Evolutionary conservation across 2,888 invertebrate species (phyloP).

Genomic region (Saturnia japonica): DNA sequence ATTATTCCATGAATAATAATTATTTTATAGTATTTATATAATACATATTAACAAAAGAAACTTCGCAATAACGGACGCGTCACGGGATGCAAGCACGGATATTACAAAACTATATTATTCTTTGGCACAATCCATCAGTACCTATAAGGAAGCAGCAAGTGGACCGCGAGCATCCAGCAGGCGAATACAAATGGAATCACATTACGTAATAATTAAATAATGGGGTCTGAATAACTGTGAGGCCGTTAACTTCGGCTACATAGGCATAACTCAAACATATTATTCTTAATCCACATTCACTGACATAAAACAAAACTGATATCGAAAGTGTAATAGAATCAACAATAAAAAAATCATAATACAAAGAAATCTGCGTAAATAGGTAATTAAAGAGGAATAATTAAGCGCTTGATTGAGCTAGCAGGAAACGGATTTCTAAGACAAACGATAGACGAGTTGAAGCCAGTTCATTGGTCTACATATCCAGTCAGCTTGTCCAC

Average conservation of each 20-base stretch:
- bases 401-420: conserved; percentile 76
- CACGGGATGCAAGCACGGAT: conserved; percentile 38
- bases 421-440: conserved; percentile 78
- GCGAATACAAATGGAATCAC: conserved; percentile 54
- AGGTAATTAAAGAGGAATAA: conserved; percentile 53
- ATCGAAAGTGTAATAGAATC: conserved; percentile 17
- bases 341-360: conserved; percentile 23
- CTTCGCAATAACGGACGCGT: conserved; percentile 43
- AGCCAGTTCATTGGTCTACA: conserved; percentile 79
- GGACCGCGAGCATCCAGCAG: conserved; percentile 50
- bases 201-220: conserved; percentile 68
- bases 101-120: conserved; percentile 20
- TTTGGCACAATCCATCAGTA: conserved; percentile 39
- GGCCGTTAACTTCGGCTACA: conserved; percentile 37
- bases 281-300: conserved; percentile 62
- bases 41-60: conserved; percentile 1
- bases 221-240: conserved; percentile 41
- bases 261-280: conserved; percentile 47
- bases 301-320: conserved; percentile 27
- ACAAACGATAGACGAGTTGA: conserved; percentile 66
- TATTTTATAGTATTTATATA: background rate
- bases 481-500: conserved; percentile 70
- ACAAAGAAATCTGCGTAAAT: conserved; percentile 18
- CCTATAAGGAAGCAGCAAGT: conserved; percentile 52
- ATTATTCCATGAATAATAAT: background rate